Evolutionary conservation across 2,113 vertebrate genomes (phyloP).

Genomic region (Strigops habroptila): DNA sequence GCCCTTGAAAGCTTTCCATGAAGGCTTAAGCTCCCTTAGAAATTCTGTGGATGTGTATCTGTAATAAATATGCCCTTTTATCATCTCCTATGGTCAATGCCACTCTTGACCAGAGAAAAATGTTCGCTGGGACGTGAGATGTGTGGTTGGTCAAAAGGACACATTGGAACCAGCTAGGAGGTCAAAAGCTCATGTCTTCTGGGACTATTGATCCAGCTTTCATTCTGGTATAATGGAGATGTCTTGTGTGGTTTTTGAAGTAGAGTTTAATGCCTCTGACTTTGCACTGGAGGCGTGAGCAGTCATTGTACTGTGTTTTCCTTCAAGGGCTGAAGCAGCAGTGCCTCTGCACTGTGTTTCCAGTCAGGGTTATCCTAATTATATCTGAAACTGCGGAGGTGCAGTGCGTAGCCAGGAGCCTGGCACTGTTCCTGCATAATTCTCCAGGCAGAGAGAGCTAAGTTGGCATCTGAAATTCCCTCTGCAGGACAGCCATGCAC

Average conservation of each 20-base stretch:
- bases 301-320: neutral
- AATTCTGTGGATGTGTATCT: neutral
- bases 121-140: neutral
- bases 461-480: neutral
- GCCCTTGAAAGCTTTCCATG: neutral
- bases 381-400: constrained; percentile 34
- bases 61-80: neutral
- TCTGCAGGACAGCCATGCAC: neutral
- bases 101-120: neutral
- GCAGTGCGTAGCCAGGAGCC: neutral
- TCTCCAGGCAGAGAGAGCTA: neutral
- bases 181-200: neutral
- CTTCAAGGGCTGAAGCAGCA: neutral
- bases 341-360: neutral
- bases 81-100: neutral
- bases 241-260: neutral
- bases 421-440: constrained; percentile 9
- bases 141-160: neutral
- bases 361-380: constrained; percentile 12
- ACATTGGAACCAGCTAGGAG: neutral
- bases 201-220: neutral
- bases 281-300: neutral
- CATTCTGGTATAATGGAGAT: neutral
- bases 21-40: neutral
- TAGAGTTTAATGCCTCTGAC: neutral